Conservation (phyloP, 2,888 invertebrate genomes). For the Andrena flavipes region DNA sequence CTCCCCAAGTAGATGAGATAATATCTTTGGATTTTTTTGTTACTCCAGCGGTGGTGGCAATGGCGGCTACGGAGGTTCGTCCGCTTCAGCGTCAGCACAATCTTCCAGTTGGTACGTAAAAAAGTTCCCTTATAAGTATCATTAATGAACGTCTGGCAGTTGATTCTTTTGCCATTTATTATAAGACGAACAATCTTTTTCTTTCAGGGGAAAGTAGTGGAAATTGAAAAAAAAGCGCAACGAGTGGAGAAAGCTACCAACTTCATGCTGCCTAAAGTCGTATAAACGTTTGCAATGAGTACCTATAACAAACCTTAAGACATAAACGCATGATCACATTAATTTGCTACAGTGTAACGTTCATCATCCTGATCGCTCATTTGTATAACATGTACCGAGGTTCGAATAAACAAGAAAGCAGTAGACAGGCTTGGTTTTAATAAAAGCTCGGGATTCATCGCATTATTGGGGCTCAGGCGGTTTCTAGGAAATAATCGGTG, state of each 20-base stretch:
- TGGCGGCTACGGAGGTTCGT: conserved; percentile 65
- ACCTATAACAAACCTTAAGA: not conserved
- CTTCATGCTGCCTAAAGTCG: conserved; percentile 43
- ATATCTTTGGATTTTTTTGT: not conserved
- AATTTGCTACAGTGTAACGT: not conserved
- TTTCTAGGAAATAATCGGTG: conserved; percentile 61
- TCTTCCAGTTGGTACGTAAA: conserved; percentile 64
- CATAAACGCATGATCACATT: not conserved
- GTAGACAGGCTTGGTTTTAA: conserved; percentile 53
- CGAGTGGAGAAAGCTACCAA: not conserved
- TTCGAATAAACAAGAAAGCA: conserved; percentile 39
- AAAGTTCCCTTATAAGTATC: conserved; percentile 12
- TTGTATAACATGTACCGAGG: conserved; percentile 26
- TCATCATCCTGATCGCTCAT: conserved; percentile 2
- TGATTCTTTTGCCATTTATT: not conserved
- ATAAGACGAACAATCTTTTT: not conserved
- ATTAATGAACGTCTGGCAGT: conserved; percentile 1
- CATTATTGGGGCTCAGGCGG: conserved; percentile 39
- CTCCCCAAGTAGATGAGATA: not conserved
- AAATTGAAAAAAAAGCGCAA: not conserved
- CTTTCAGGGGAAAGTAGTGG: conserved; percentile 50
- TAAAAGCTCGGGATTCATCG: conserved; percentile 39
- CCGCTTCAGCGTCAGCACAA: conserved; percentile 75
- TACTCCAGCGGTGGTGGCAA: conserved; percentile 54
- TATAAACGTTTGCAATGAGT: not conserved